Base-by-base conservation (phyloP, 35 echinoderm and acorn worm genomes). In the Stichopus chloronotus region DNA sequence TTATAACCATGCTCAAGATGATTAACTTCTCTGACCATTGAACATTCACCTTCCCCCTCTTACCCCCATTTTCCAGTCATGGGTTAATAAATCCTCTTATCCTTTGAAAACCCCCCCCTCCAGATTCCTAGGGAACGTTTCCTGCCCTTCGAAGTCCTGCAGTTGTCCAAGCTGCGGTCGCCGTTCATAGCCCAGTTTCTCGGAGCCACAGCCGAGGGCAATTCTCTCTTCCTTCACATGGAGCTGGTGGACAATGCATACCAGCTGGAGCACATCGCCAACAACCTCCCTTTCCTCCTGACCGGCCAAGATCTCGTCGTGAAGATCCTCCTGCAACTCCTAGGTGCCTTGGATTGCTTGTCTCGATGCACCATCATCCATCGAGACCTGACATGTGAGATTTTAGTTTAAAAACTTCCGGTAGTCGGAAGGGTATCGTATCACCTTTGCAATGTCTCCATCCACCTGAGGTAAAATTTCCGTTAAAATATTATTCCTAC, bases 161-260 rank as follows among this genome's bases (percentile, higher is more conserved):
- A 71, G 59, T 53, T 89, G n/a, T 23, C 65, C 25, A 89, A 89
- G 59, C 14, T 89, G 2, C 87, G 87, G n/a, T 89, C 87, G 2
- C 87, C 87, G 5, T 89, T 89, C 57, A 89, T 89, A 58, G 59
- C 52, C 20, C 87, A 25, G n/a, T 89, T 89, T 30, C 57, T 89
- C 6, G 87, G 87, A 4, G 87, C 87, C 65, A 89, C 87, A 54
- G 87, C 87, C 10, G 87, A 89, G 21, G 23, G 87, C 6, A 72
- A 53, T 59, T 89, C 87, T 61, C 87, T 89, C 60, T 89, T 71
- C 71, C 21, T 89, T 14, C 87, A 89, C 87, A 89, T 89, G 87
- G 87, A 89, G 59, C 87, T 89, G 5, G 57, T 71, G 6, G 87
- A 89, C 61, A 89, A 89, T 19, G 87, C 87, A 21, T 16, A 71